Evolutionary conservation across 1,140 invertebrate species (phyloP).

Genomic region (Vanessa tameamea): DNA sequence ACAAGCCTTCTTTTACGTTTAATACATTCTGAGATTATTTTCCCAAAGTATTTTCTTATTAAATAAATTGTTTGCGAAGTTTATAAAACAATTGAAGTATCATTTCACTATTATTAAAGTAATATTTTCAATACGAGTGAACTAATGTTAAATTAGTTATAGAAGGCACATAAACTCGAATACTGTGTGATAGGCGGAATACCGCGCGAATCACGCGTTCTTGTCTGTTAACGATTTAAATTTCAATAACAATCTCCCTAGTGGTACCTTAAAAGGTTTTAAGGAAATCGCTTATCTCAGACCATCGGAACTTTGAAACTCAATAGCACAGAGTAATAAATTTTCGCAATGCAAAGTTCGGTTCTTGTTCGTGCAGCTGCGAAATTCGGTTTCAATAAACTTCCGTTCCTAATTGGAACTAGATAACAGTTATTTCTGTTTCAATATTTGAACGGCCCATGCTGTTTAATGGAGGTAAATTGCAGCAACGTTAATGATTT

Average conservation of each 20-base stretch:
- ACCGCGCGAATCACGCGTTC: no score
- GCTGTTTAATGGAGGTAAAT: conserved; percentile 20
- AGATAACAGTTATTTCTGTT: conserved; percentile 39
- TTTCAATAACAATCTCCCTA: background rate
- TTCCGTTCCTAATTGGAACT: conserved; percentile 33
- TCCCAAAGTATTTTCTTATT: no score
- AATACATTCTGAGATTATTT: background rate
- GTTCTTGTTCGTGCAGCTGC: conserved; percentile 32
- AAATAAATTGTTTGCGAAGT: background rate
- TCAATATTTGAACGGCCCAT: conserved; percentile 26
- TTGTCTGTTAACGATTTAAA: background rate
- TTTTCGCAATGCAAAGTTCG: conserved; percentile 32
- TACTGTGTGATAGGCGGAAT: no score
- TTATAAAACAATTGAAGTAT: no score
- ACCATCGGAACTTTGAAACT: conserved; percentile 11
- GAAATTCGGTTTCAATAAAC: conserved; percentile 34
- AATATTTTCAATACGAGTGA: no score
- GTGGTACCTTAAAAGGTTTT: background rate
- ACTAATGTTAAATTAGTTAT: no score
- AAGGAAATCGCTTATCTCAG: conserved; percentile 6
- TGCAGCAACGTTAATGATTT: conserved; percentile 11
- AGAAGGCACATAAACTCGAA: no score
- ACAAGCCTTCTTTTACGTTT: no score
- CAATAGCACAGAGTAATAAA: conserved; percentile 33
- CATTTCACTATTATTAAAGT: no score